Conservation (phyloP, 2,113 vertebrate genomes). For the Stigmatopora argus region DNA sequence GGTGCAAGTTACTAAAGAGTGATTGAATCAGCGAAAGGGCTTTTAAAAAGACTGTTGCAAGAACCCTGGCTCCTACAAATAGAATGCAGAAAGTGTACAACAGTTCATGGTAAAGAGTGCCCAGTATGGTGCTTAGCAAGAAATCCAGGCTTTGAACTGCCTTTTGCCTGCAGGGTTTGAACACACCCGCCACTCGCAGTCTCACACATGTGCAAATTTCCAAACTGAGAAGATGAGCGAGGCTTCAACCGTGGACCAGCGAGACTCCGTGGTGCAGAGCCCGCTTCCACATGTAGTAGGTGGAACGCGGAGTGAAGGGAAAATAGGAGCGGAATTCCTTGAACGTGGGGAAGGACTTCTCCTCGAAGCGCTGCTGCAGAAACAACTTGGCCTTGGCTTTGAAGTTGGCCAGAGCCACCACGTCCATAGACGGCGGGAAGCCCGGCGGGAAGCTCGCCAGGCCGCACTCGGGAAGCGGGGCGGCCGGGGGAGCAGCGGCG, state of each 20-base stretch:
- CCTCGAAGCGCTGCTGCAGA: constrained; percentile 88
- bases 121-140: constrained; percentile 10
- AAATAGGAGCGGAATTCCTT: constrained; percentile 91
- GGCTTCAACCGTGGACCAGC: constrained; percentile 77
- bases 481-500: constrained; percentile 9
- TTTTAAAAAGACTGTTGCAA: background rate
- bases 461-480: constrained; percentile 40
- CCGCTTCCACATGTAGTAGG: constrained; percentile 98
- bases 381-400: constrained; percentile 96
- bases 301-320: constrained; percentile 87
- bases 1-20: constrained; percentile 39
- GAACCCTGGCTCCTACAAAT: background rate
- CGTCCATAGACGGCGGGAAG: constrained; percentile 80
- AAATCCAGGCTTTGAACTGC: constrained; percentile 67
- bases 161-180: constrained; percentile 59
- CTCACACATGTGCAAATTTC: constrained; percentile 72
- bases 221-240: constrained; percentile 48
- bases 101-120: constrained; percentile 16
- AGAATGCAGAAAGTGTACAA: constrained; percentile 10
- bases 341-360: constrained; percentile 90
- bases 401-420: constrained; percentile 83
- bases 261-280: constrained; percentile 88
- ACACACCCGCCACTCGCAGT: constrained; percentile 34
- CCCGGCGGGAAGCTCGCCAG: constrained; percentile 46
- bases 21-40: background rate